These are phyloP conservation scores for Loxodonta africana DNA, from an alignment of 2,113 vertebrate species.

Conservation along the genomic window DNA sequence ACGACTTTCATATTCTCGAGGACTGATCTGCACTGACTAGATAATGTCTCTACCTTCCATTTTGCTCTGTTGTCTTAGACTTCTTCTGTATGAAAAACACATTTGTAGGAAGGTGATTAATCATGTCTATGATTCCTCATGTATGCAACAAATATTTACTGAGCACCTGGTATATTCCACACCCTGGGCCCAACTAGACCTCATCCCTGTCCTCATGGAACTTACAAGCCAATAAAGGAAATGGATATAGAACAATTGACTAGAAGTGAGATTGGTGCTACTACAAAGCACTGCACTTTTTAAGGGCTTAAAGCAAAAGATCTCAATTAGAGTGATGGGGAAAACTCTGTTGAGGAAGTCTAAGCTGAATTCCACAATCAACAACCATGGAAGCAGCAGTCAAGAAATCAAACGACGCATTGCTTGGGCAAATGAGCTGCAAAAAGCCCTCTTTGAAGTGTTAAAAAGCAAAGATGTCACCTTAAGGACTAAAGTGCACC, in stretches of 20 bases:
- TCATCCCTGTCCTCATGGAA: neutral
- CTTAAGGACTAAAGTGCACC: no score
- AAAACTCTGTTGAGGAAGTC: neutral
- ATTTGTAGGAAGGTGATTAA: neutral
- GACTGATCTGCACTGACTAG: neutral
- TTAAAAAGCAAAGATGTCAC: no score
- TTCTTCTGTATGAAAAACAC: conserved; percentile 10
- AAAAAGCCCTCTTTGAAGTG: no score
- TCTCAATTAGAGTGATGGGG: neutral
- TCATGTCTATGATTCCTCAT: conserved; percentile 18
- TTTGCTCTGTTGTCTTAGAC: conserved; percentile 8
- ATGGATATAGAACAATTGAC: neutral
- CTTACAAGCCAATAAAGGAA: neutral
- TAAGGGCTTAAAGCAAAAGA: neutral
- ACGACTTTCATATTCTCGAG: neutral
- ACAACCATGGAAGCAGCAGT: no score
- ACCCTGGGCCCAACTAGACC: neutral
- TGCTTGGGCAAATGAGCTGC: no score
- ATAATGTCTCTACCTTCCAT: neutral
- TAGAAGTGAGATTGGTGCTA: neutral
- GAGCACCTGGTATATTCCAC: neutral
- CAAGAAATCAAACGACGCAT: no score
- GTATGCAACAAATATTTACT: neutral
- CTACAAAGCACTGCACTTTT: neutral
- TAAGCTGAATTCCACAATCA: neutral